Conservation (phyloP, 2,797 vertebrate species). For the Hoplostethus mediterraneus region DNA sequence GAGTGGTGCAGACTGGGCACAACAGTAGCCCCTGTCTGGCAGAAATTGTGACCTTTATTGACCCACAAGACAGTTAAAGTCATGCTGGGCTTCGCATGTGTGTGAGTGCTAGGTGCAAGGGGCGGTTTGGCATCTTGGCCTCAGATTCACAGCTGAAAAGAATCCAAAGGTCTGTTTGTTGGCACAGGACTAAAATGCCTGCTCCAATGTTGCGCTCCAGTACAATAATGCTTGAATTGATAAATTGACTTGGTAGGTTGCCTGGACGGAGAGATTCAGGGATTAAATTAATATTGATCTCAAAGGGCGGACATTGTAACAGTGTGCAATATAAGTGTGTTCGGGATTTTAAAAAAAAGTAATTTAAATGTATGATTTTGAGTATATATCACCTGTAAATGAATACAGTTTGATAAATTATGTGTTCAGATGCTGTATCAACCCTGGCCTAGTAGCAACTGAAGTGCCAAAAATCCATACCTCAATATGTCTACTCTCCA, state of each 20-base stretch:
- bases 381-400: slow-evolving; percentile 15
- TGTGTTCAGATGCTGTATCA: neutral
- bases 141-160: slow-evolving; percentile 57
- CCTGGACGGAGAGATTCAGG: slow-evolving; percentile 15
- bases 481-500: slow-evolving; percentile 5
- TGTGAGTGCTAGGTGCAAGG: slow-evolving; percentile 51
- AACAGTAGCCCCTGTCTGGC: slow-evolving; percentile 55
- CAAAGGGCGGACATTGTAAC: slow-evolving; percentile 23
- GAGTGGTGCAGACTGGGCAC: slow-evolving; percentile 64
- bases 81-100: slow-evolving; percentile 60
- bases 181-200: slow-evolving; percentile 5
- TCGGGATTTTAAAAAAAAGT: slow-evolving; percentile 25
- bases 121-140: slow-evolving; percentile 18
- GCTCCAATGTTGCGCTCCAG: slow-evolving; percentile 16
- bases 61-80: slow-evolving; percentile 66
- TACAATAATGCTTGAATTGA: slow-evolving; percentile 19
- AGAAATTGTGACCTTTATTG: slow-evolving; percentile 67
- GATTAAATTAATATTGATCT: slow-evolving; percentile 51
- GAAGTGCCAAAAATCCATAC: neutral
- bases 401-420: neutral
- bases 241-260: slow-evolving; percentile 32
- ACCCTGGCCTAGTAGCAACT: neutral
- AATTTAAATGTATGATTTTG: slow-evolving; percentile 22
- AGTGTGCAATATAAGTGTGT: slow-evolving; percentile 8
- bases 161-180: slow-evolving; percentile 41